Evolutionary conservation across 2,113 vertebrate genomes (phyloP), one percentile per base, ranked within the genome.

Genomic region (Hylia prasina): DNA sequence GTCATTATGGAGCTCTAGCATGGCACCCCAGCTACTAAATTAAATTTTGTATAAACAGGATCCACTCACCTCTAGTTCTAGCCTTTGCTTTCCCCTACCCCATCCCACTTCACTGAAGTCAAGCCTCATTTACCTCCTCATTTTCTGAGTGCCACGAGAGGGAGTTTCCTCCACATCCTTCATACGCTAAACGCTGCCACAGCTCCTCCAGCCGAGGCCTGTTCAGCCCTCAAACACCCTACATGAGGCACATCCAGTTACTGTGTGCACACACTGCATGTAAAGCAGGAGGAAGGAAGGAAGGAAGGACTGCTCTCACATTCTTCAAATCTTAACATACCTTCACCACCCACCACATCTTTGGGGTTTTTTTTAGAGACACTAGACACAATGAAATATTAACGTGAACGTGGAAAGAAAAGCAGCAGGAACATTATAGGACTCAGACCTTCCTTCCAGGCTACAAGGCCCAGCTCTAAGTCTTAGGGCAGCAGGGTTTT

Each of bases 161-260:
- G 86, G 76, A 88, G 82, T 28, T 53, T 57, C 58, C 80, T 77
- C 30, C 76, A 39, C 4, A 20, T 47, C 37, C 22, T 72, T 76
- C 53, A 35, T 2, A 31, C 0, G 1, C 48, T 56, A 56, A 79
- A 51, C 0, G 0, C 56, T 53, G 51, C 21, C 57, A 37, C 1
- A 51, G 75, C 56, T 84, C 45, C 75, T 66, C 23, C 40, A 53
- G 44, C 42, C 0, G 0, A 54, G 27, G 47, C 15, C 44, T 35
- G 16, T 11, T 54, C 56, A 66, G 45, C 23, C 40, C 47, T 23
- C 65, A 12, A 35, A 89, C 20, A 40, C 28, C 18, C 68, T 14
- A 4, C 14, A 11, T 0, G 6, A 60, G 65, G 37, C 37, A 70
- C 2, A 0, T 28, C 57, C 2, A 3, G 30, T 25, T 57, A 45